Percentiles rank a stretch among this genome's conserved stretches.
Conservation (phyloP, 1,140 invertebrate species). For the Acromyrmex echinatior region DNA sequence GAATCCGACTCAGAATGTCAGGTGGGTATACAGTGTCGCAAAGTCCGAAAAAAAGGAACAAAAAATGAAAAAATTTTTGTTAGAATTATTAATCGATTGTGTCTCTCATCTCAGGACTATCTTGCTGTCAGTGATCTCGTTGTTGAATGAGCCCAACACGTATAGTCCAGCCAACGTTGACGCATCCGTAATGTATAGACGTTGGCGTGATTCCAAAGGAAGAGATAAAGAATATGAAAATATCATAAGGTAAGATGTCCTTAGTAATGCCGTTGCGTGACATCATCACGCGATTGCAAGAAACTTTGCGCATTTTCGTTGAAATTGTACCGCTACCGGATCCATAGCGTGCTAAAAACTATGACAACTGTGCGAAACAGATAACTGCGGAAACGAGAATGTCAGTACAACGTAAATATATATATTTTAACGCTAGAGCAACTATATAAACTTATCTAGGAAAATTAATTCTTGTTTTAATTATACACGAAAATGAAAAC, state of each 20-base stretch:
- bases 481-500: not conserved
- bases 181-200: slow-evolving; percentile 99
- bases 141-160: slow-evolving; percentile 99
- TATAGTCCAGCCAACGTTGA: slow-evolving; percentile 99
- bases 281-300: slow-evolving; percentile 16
- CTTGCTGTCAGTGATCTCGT: slow-evolving; percentile 98
- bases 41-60: not conserved
- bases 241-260: slow-evolving; percentile 94
- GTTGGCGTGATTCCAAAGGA: slow-evolving; percentile 99
- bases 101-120: slow-evolving; percentile 91
- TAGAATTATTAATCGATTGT: slow-evolving; percentile 27
- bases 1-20: slow-evolving; percentile 99
- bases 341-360: slow-evolving; percentile 16
- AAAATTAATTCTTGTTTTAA: not conserved
- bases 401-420: slow-evolving; percentile 3
- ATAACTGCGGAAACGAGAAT: slow-evolving; percentile 11
- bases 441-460: not conserved
- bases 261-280: slow-evolving; percentile 13
- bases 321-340: not conserved
- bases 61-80: not conserved
- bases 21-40: slow-evolving; percentile 83
- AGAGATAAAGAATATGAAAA: slow-evolving; percentile 99
- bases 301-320: slow-evolving; percentile 23
- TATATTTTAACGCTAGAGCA: not conserved
- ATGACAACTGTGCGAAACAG: not conserved